Evolutionary conservation across 2,888 invertebrate genomes (phyloP), one percentile per base, ranked within the genome.

Genomic region (Amblyteles armatorius): DNA sequence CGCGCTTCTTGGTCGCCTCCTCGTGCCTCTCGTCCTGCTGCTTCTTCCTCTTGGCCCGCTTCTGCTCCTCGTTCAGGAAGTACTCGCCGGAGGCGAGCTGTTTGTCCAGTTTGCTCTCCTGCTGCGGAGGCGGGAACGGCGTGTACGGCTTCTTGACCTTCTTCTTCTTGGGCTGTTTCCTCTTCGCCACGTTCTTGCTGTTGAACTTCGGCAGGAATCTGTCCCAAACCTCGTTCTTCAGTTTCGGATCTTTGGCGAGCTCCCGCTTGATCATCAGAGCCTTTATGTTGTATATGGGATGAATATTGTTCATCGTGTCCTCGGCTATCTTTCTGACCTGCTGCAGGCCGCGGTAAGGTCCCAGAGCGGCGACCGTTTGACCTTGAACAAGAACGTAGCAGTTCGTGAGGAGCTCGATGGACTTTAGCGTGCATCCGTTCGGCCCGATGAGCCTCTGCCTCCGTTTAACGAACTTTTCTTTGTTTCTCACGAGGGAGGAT

Each of bases 301-400:
- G 99, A 79, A 99, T 96, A 94, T 99, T 99, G 92, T 98, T 98
- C 99, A 99, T 99, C 0, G 99, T 99, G 90, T 99, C 99, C 92
- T 97, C 97, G 1, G 98, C 98, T 90, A 99, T 98, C 89, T 97
- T 96, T 79, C 99, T 95, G 0, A 98, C 98, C 91, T 94, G 90
- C 80, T 97, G 96, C 33, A 98, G 93, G 0, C 99, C 99, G 94
- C 97, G 97, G 92, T 99, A 98, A 1, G 99, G 99, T 0, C 99
- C 99, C n/a, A 99, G 95, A 0, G 98, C 98, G 16, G 99, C 96
- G 0, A 99, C 99, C 11, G 99, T 99, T 91, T 98, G 98, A 4
- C 99, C 99, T 94, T 99, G 99, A 0, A 99, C 98, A 67, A 99
- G 95, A 0, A 99, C 97, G 94, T 99, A 99, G 94, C 99, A 99